A percentile compares a stretch with the other conserved stretches of the same genome.
Conservation (phyloP, 2,888 invertebrate genomes). For the Hyles lineata region DNA sequence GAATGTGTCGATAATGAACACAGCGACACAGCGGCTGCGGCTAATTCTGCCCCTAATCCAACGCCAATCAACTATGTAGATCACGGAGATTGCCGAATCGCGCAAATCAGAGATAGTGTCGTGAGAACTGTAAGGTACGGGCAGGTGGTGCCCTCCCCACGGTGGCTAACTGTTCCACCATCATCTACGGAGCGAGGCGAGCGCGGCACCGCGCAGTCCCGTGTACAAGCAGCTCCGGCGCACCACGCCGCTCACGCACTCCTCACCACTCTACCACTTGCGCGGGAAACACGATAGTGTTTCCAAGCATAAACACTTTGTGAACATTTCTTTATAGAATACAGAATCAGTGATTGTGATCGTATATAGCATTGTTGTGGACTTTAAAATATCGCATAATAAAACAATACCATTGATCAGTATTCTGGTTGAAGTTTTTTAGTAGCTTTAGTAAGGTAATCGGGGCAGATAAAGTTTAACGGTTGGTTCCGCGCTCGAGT, state of each 20-base stretch:
- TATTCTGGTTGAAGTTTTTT: slow-evolving; percentile 54
- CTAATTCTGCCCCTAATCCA: slow-evolving; percentile 77
- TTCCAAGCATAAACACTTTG: slow-evolving; percentile 40
- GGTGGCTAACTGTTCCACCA: slow-evolving; percentile 79
- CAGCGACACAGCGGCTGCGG: slow-evolving; percentile 48
- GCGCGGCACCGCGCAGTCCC: slow-evolving; percentile 73
- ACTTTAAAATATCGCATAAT: slow-evolving; percentile 40
- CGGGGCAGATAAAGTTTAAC: slow-evolving; percentile 84
- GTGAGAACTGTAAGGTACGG: slow-evolving; percentile 80
- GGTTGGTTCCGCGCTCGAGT: slow-evolving; percentile 83
- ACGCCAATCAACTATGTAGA: slow-evolving; percentile 82
- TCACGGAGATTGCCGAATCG: slow-evolving; percentile 76
- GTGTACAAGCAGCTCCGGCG: slow-evolving; percentile 65
- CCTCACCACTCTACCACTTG: slow-evolving; percentile 43
- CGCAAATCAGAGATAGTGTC: slow-evolving; percentile 72
- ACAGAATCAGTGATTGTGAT: slow-evolving; percentile 49
- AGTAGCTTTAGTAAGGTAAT: slow-evolving; percentile 76
- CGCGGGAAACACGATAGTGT: slow-evolving; percentile 51
- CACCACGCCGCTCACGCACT: slow-evolving; percentile 64
- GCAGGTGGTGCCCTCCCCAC: slow-evolving; percentile 81
- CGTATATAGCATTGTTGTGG: slow-evolving; percentile 43
- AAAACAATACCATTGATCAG: slow-evolving; percentile 35
- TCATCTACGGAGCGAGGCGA: slow-evolving; percentile 65
- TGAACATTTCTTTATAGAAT: slow-evolving; percentile 35
- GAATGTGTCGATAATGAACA: slow-evolving; percentile 74